Evolutionary conservation across 1,140 invertebrate species (phyloP).

Genomic region (Calephelis nemesis): DNA sequence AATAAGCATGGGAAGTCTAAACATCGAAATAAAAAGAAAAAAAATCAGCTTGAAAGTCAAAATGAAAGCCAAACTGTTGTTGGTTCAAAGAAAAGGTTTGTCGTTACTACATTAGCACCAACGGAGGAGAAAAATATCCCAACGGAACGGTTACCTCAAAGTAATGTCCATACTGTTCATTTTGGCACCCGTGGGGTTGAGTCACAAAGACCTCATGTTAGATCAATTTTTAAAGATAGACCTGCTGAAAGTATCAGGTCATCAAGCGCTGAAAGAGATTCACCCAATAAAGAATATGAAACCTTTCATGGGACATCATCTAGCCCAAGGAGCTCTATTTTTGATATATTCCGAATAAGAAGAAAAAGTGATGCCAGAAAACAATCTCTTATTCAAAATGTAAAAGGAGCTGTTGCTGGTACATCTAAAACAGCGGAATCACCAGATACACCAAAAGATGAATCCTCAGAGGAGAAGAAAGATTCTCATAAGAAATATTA

Average conservation of each 20-base stretch:
- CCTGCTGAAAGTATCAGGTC: slow-evolving; percentile 54
- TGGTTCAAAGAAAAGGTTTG: slow-evolving; percentile 63
- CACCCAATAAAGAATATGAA: slow-evolving; percentile 67
- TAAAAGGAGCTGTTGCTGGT: slow-evolving; percentile 41
- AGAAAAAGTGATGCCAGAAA: slow-evolving; percentile 74
- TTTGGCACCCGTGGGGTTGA: slow-evolving; percentile 71
- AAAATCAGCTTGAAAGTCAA: slow-evolving; percentile 46
- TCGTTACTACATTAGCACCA: slow-evolving; percentile 64
- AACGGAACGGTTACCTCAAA: slow-evolving; percentile 49
- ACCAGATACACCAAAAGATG: slow-evolving; percentile 52
- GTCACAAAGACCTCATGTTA: slow-evolving; percentile 67
- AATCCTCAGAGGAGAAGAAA: slow-evolving; percentile 48
- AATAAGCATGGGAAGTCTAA: slow-evolving; percentile 64
- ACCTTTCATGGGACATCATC: slow-evolving; percentile 74
- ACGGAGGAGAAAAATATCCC: slow-evolving; percentile 55
- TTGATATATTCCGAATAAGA: slow-evolving; percentile 73
- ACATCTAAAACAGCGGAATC: slow-evolving; percentile 47
- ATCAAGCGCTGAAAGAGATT: slow-evolving; percentile 64
- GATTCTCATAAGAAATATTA: slow-evolving; percentile 73
- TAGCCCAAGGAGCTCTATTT: slow-evolving; percentile 74
- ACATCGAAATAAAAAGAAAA: slow-evolving; percentile 69
- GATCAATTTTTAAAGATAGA: slow-evolving; percentile 70
- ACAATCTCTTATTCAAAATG: slow-evolving; percentile 58
- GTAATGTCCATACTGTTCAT: slow-evolving; percentile 70
- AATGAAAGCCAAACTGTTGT: slow-evolving; percentile 63